Evolutionary conservation across 2,797 vertebrate species (phyloP).

Genomic region (Sebastes melanostomus): DNA sequence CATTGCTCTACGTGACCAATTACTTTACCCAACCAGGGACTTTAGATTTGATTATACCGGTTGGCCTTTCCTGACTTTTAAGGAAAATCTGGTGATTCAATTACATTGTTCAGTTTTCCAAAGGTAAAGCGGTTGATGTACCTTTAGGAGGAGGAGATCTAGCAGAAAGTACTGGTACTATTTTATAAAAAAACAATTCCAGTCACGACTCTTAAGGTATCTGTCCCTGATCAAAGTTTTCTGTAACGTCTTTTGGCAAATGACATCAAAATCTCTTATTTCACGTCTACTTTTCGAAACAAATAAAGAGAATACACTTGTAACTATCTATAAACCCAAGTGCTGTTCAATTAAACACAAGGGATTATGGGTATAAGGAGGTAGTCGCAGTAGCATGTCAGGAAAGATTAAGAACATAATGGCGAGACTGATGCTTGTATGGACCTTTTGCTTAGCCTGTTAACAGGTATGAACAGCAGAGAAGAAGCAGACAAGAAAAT

Average conservation of each 20-base stretch:
- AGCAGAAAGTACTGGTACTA: neutral
- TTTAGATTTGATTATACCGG: slow-evolving; percentile 53
- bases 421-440: neutral
- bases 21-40: slow-evolving; percentile 40
- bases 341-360: neutral
- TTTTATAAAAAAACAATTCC: fast-evolving
- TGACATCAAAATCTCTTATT: neutral
- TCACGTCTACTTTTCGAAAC: neutral
- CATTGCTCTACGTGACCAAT: slow-evolving; percentile 43
- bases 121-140: slow-evolving; percentile 29
- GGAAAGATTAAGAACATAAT: neutral
- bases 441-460: neutral
- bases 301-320: neutral
- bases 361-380: neutral
- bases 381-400: neutral
- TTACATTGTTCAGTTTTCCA: slow-evolving; percentile 41
- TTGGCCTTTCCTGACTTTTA: slow-evolving; percentile 40
- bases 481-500: neutral
- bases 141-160: slow-evolving; percentile 9
- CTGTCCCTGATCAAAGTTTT: neutral
- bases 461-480: neutral
- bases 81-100: slow-evolving; percentile 48
- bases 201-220: neutral
- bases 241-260: neutral
- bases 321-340: neutral